Conservation (phyloP, 2,113 vertebrate species). For the Pachyramphus minor region DNA sequence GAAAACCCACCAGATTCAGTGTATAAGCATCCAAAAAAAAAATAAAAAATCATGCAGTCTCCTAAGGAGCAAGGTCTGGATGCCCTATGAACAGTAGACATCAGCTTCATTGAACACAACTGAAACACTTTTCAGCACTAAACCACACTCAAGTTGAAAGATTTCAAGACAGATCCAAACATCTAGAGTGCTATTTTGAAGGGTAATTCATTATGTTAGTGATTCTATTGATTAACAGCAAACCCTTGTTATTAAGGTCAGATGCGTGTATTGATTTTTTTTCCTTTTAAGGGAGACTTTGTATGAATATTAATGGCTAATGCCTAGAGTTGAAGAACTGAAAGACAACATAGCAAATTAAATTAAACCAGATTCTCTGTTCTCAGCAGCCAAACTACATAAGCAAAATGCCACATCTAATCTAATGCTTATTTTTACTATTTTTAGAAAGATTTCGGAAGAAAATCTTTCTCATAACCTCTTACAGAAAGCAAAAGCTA, state of each 20-base stretch:
- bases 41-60: neutral
- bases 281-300: neutral
- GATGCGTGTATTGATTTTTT: slow-evolving; percentile 30
- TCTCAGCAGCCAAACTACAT: neutral
- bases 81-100: neutral
- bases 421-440: neutral
- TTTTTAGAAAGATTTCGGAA: neutral
- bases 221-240: slow-evolving; percentile 34
- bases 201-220: neutral
- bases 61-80: neutral
- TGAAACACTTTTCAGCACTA: neutral
- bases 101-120: neutral
- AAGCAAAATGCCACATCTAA: slow-evolving; percentile 1
- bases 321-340: neutral
- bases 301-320: slow-evolving; percentile 13
- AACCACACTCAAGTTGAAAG: neutral
- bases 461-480: neutral
- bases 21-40: neutral
- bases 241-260: neutral
- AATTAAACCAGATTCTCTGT: neutral
- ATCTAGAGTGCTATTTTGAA: neutral
- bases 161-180: neutral
- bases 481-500: neutral
- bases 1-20: neutral
- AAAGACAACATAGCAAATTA: neutral